These are phyloP conservation scores for Corythornis madagascariensis DNA, from an alignment of 2,113 vertebrate genomes.

Conservation along the genomic window DNA sequence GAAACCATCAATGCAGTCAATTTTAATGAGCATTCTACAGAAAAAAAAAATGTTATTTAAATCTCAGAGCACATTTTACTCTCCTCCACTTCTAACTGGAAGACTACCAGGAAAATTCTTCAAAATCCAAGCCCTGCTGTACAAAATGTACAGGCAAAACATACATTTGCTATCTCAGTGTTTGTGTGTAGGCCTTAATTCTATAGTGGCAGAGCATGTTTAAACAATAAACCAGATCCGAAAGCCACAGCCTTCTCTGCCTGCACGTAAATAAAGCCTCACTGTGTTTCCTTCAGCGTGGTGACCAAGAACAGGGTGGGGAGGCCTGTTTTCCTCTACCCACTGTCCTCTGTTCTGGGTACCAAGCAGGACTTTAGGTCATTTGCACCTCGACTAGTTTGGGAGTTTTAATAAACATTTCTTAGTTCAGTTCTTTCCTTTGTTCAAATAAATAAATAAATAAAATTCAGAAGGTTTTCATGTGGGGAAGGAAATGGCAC, in stretches of 20 bases:
- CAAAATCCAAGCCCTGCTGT: neutral
- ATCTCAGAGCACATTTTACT: neutral
- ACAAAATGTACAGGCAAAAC: rapidly evolving
- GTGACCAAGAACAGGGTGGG: neutral
- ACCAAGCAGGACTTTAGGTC: neutral
- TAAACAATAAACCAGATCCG: neutral
- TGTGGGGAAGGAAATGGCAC: neutral
- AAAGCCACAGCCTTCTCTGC: neutral
- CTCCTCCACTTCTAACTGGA: neutral
- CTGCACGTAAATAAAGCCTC: neutral
- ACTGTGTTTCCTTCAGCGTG: neutral
- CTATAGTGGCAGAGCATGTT: neutral
- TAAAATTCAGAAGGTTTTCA: neutral
- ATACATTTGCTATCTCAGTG: neutral
- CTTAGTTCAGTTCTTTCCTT: neutral
- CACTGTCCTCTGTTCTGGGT: neutral
- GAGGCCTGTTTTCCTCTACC: neutral
- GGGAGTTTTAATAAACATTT: neutral
- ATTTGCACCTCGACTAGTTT: neutral
- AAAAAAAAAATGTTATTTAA: neutral
- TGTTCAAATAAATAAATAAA: neutral
- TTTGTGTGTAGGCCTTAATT: neutral
- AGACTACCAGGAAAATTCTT: neutral
- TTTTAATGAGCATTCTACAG: neutral
- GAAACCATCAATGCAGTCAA: neutral